Evolutionary conservation across 2,113 vertebrate species (phyloP), one percentile per base, ranked within the genome.

Genomic region (Mesitornis unicolor): DNA sequence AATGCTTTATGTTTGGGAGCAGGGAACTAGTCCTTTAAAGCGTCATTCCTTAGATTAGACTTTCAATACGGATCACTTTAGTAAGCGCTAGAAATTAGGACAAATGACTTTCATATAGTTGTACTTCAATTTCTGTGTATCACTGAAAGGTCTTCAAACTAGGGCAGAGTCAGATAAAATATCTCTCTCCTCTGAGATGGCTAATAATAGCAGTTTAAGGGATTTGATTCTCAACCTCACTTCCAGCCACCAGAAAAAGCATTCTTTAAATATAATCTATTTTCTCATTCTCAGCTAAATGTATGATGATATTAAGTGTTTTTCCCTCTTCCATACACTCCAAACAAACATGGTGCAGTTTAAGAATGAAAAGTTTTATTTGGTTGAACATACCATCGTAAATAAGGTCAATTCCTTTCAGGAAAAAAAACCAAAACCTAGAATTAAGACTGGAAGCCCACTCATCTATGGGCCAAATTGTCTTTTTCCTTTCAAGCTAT

Each of bases 131-230:
- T 95, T 84, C 36, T 90, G 92, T 15, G 9, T 88, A 50, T 82
- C 89, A 90, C 51, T 71, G 69, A 82, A 48, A 96, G 69, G 73
- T 90, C 92, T 94, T 87, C 86, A 96, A 96, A 96, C 76, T 94
- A 65, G 96, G 92, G 21, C 96, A 97, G 70, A 94, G 73, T 81
- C 76, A 94, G 61, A 93, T 60, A 92, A 96, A 94, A 69, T 78
- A 21, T 70, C 74, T 90, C 38, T 75, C 54, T 92, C 96, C 93
- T 91, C 74, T 82, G 96, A 96, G 95, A 95, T 50, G 13, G 61
- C 90, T 96, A 95, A 95, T 92, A 94, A 96, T 96, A 96, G 90
- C 54, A 13, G 18, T 93, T 94, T 75, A 75, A 84, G 45, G 38
- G 83, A 94, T 93, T 88, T 87, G 53, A 64, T 96, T 95, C 95